Base-by-base conservation (phyloP, 2,797 vertebrate genomes). In the Aldrovandia affinis region DNA sequence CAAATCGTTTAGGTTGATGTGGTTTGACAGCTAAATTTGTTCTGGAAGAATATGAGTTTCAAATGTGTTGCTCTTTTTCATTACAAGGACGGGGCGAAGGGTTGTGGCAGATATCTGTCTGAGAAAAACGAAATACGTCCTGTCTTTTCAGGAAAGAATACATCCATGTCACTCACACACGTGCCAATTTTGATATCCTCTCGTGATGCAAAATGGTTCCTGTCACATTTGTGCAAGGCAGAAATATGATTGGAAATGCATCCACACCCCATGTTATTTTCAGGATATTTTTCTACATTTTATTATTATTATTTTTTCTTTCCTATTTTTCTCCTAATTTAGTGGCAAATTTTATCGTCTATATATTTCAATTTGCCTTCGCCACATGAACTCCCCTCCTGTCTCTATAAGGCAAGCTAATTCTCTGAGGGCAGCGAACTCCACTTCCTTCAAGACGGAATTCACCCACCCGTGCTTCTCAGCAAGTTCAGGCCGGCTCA, bases 1-100 rank as follows among this genome's bases (percentile, higher is more conserved):
- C 36, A 36, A 81, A 54, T 63, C 79, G 42, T 84, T 84, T 84
- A 81, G 78, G 54, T 81, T 81, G 50, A 84, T 84, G 81, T 73
- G 63, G 33, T 59, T 81, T 84, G 78, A 84, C 83, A 81, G 83
- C 83, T 81, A 57, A 52, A 59, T 57, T 84, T 59, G 77, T 18
- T 84, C 83, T 73, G 59, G 61, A 84, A 80, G 33, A 84, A 80
- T 84, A 68, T 70, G 25, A 73, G 22, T 70, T 84, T 70, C 61
- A 80, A 54, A 84, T 70, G 18, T 61, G 57, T n/a, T 33, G 55
- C 28, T 14, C 28, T 80, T 80, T 80, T 59, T n/a, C 55, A 54
- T 52, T 78, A 28, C 63, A 65, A 65, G 63, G 14, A 33, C n/a
- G 30, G 28, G 63, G n/a, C 30, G 63, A 30, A 15, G 14, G 7